Conservation (phyloP, 2,113 vertebrate genomes). For the Dipodomys merriami region DNA sequence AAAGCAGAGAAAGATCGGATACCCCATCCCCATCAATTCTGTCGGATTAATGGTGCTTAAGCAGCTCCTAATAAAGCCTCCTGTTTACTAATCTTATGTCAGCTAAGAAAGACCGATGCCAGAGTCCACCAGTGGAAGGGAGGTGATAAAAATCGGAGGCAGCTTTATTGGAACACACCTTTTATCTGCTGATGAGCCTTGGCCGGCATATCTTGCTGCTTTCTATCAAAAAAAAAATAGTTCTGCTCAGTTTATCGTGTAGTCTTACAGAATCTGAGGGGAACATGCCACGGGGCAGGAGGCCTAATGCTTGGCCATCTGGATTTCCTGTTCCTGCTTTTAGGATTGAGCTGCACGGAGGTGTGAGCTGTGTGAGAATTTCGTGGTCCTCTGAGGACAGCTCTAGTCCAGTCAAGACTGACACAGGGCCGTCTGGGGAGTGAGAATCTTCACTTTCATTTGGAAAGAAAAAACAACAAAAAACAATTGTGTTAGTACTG, state of each 20-base stretch:
- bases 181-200: slow-evolving; percentile 73
- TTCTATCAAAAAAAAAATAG: slow-evolving; percentile 70
- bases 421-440: slow-evolving; percentile 73
- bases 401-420: slow-evolving; percentile 73
- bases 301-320: slow-evolving; percentile 8
- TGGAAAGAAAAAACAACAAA: neutral
- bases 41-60: slow-evolving; percentile 82
- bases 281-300: slow-evolving; percentile 27
- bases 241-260: slow-evolving; percentile 38
- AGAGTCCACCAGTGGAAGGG: slow-evolving; percentile 76
- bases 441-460: slow-evolving; percentile 68
- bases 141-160: slow-evolving; percentile 68
- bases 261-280: slow-evolving; percentile 45
- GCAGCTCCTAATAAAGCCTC: slow-evolving; percentile 83
- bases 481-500: no score
- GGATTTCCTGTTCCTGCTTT: slow-evolving; percentile 62
- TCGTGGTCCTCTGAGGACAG: slow-evolving; percentile 81
- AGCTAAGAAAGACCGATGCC: slow-evolving; percentile 82
- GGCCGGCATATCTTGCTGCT: slow-evolving; percentile 74
- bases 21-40: slow-evolving; percentile 77
- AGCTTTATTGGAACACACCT: slow-evolving; percentile 57
- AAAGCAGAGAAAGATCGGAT: slow-evolving; percentile 71
- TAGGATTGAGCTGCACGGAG: slow-evolving; percentile 74
- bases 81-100: slow-evolving; percentile 84
- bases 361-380: slow-evolving; percentile 73